A percentile compares a stretch with the other conserved stretches of the same genome.
Evolutionary conservation across 2,113 vertebrate genomes (phyloP).

Genomic region (Laticauda laticaudata): DNA sequence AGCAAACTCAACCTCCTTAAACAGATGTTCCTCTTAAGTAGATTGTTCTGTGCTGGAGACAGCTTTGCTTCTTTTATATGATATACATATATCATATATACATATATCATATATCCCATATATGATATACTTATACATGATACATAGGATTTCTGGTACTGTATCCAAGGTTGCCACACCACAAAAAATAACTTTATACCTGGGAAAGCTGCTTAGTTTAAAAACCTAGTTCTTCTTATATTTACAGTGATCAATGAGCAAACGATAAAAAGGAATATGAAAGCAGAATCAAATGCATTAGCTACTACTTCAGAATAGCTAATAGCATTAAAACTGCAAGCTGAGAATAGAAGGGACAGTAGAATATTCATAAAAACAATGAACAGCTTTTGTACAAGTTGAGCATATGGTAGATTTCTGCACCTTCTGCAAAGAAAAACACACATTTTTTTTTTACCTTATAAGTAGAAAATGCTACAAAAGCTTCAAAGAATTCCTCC

Average conservation of each 20-base stretch:
- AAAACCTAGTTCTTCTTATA: neutral
- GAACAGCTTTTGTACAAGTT: conserved; percentile 16
- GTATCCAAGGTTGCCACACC: neutral
- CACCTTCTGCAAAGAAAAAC: conserved; percentile 13
- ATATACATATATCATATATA: too few relatives aligned
- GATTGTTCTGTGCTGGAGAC: neutral
- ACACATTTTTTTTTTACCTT: neutral
- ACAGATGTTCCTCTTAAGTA: neutral
- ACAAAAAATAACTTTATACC: neutral
- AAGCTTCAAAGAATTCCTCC: neutral
- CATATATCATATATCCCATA: too few relatives aligned
- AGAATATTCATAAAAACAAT: conserved; percentile 1
- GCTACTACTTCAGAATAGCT: neutral
- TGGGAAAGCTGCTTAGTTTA: neutral
- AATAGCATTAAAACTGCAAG: neutral
- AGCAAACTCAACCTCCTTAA: neutral
- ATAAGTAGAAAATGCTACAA: neutral
- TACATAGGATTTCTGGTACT: neutral
- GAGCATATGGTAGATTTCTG: conserved; percentile 26
- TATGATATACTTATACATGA: neutral
- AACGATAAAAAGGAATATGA: neutral
- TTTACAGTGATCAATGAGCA: neutral
- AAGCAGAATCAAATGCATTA: neutral
- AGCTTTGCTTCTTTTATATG: neutral
- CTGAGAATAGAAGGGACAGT: neutral